Base-by-base conservation (phyloP, 2,888 invertebrate genomes). In the Lysandra coridon region DNA sequence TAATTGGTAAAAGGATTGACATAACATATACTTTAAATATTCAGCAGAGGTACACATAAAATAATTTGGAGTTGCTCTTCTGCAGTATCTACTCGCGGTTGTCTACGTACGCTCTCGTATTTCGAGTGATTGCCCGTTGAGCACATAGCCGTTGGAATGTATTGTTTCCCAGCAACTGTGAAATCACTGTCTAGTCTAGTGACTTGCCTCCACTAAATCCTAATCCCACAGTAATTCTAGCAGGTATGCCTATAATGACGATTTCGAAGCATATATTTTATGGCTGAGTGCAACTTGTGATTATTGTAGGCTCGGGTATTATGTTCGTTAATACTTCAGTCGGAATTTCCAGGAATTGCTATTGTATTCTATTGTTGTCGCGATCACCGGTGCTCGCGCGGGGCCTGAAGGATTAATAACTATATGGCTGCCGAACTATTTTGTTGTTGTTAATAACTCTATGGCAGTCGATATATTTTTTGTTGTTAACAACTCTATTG, bases 161-260 rank as follows among this genome's bases (percentile, higher is more conserved):
- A 76, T 76, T 57, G 76, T 76, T 76, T 76, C 76, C 76, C 37
- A 57, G 76, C 30, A 57, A 76, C 76, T 53, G 76, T 33, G 76
- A 76, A 76, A 76, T 53, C 76, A 57, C 76, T 76, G 14, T 76
- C 76, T 33, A 76, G 49, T 14, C 76, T 75, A 75, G 23, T 76
- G 76, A 76, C 76, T 76, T 57, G 57, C 17, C 76, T 76, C 53
- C 76, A 76, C 76, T 76, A 76, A 76, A 76, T 76, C 53, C 76
- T 57, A 76, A 76, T 57, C 76, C 30, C 53, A 17, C 2, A 53
- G 53, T 76, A 76, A 76, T 76, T 76, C 76, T 57, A 53, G 33
- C 76, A 74, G 74, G 74, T 44, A 44, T 74, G 74, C 23, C 4
- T 7, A 17, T 74, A 74, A 74, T 74, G 74, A 74, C 44, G 44